Percentiles rank a stretch among this genome's conserved stretches.
phyloP scores from a whole-genome alignment of 2,113 vertebrate species.

The Rhabdomys dilectus region DNA sequence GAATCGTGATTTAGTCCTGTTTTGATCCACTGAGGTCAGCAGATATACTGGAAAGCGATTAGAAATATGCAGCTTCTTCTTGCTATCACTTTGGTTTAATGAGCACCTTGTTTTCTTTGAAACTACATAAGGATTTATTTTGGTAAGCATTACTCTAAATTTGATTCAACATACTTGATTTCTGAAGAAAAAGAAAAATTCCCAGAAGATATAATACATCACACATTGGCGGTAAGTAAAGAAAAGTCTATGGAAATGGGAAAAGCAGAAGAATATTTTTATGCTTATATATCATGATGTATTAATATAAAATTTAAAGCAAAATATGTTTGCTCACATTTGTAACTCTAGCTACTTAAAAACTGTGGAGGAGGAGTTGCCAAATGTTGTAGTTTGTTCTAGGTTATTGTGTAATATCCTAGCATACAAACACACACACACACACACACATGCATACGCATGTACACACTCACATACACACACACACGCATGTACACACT shows the following conservation, averaged over 20 bases:
- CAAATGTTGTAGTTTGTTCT: background rate
- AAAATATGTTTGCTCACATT: background rate
- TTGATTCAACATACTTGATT: background rate
- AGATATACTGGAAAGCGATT: background rate
- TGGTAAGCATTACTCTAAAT: background rate
- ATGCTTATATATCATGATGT: background rate
- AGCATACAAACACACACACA: background rate
- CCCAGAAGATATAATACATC: background rate
- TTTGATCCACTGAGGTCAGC: slow-evolving; percentile 2
- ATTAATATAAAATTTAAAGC: slow-evolving; percentile 12
- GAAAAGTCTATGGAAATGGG: background rate
- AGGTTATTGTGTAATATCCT: background rate
- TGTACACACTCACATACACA: background rate
- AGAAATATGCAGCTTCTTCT: background rate
- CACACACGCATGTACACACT: no score
- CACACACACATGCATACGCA: background rate
- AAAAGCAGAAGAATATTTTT: background rate
- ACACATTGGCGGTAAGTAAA: background rate
- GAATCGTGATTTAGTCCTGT: background rate
- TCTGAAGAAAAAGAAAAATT: background rate
- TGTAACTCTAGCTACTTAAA: background rate
- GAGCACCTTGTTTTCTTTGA: slow-evolving; percentile 33
- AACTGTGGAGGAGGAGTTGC: background rate
- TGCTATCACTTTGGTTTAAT: slow-evolving; percentile 15
- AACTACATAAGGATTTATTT: background rate